phyloP scores from a whole-genome alignment of 1,140 invertebrate species.

The Brachystomella parvula region DNA sequence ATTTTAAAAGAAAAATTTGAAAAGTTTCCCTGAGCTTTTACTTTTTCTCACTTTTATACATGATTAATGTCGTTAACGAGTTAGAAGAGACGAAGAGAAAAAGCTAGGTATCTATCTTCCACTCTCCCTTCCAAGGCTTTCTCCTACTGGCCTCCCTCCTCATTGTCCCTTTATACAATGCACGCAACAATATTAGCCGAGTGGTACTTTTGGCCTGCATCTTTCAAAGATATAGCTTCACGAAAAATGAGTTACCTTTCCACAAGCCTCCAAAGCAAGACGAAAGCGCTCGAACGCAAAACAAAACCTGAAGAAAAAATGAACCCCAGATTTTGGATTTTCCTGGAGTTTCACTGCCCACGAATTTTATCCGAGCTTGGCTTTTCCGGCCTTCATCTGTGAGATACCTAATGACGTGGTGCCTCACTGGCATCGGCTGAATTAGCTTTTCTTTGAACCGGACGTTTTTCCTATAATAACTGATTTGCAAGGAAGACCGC shows the following conservation, averaged over 20 bases:
- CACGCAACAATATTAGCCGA: background rate
- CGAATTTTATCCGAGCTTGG: no score
- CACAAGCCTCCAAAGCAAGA: no score
- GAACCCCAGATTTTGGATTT: background rate
- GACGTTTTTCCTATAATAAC: no score
- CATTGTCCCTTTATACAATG: background rate
- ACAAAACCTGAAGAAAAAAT: background rate
- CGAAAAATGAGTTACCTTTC: background rate
- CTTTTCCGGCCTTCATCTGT: no score
- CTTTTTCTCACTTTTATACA: background rate
- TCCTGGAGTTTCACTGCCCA: no score
- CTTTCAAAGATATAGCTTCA: background rate
- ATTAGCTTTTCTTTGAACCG: no score
- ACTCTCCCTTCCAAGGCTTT: background rate
- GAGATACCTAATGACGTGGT: no score
- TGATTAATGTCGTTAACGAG: constrained; percentile 3
- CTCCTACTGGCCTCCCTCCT: background rate
- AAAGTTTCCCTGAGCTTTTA: background rate
- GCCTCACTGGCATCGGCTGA: no score
- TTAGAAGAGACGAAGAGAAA: background rate
- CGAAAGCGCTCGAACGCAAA: background rate
- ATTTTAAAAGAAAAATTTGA: background rate
- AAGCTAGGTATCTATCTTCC: background rate
- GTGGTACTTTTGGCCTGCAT: no score
- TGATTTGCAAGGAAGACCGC: no score